These are phyloP conservation scores for Trachops cirrhosus DNA, from an alignment of 2,797 vertebrate species.

Conservation along the genomic window DNA sequence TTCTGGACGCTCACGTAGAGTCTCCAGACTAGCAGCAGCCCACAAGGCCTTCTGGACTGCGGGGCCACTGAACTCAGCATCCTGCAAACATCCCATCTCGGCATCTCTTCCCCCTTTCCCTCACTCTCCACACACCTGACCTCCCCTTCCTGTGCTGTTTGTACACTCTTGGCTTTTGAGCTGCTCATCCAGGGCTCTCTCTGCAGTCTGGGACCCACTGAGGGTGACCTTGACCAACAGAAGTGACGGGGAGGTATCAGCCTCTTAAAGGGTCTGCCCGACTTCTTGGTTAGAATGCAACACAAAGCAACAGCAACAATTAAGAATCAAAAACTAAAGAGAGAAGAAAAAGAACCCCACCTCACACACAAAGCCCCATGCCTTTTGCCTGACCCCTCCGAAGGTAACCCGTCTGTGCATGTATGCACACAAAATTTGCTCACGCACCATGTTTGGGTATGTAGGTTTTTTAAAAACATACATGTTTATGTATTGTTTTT, in stretches of 20 bases:
- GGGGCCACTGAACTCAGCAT: not conserved
- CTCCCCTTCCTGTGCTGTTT: not conserved
- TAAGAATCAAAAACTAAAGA: not conserved
- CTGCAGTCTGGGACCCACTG: not conserved
- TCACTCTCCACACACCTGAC: no score
- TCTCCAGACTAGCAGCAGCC: not conserved
- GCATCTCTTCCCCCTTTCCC: not conserved
- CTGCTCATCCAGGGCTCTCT: not conserved
- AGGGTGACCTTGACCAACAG: not conserved
- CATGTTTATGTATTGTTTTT: not conserved
- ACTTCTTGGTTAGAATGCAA: not conserved
- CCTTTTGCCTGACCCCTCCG: not conserved
- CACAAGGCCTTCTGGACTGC: not conserved
- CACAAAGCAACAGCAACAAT: not conserved
- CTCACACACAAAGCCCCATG: not conserved
- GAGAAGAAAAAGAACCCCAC: not conserved
- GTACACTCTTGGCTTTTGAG: not conserved
- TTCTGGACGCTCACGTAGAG: not conserved
- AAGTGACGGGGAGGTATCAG: not conserved
- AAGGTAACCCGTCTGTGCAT: not conserved
- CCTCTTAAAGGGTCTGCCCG: not conserved
- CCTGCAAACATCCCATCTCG: fast-evolving
- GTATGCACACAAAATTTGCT: not conserved
- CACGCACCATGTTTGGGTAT: not conserved
- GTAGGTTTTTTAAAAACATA: not conserved